Percentiles rank a stretch among this genome's conserved stretches.
Conservation (phyloP, 2,797 vertebrate genomes). For the Gadopsis marmoratus region DNA sequence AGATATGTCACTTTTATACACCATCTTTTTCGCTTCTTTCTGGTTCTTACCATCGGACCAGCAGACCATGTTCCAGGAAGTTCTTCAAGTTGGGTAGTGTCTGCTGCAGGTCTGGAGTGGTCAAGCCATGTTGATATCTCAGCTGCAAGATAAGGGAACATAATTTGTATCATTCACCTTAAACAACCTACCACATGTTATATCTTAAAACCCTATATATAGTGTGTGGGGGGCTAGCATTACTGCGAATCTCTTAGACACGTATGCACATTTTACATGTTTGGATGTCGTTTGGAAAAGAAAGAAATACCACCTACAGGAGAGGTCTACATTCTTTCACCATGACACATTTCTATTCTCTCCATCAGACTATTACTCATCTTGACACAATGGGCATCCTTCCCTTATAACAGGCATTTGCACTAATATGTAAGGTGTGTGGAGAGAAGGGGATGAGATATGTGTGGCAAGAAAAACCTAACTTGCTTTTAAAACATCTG, state of each 20-base stretch:
- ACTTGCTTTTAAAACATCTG: conserved; percentile 61
- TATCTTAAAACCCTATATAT: conserved; percentile 11
- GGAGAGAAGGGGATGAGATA: conserved; percentile 70
- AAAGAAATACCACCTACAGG: conserved; percentile 61
- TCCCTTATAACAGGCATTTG: conserved; percentile 73
- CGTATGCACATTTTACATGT: conserved; percentile 47
- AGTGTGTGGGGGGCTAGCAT: conserved; percentile 11
- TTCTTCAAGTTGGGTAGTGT: conserved; percentile 98
- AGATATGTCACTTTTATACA: not conserved
- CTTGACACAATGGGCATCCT: conserved; percentile 71
- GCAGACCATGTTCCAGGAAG: conserved; percentile 96
- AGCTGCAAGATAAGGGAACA: conserved; percentile 85
- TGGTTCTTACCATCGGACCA: conserved; percentile 94
- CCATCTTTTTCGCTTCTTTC: not conserved
- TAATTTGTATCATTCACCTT: conserved; percentile 54
- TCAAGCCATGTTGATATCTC: conserved; percentile 96
- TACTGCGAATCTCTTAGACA: conserved; percentile 18
- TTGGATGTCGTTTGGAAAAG: conserved; percentile 50
- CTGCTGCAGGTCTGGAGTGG: conserved; percentile 96
- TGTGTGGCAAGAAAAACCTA: conserved; percentile 61
- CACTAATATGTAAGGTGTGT: conserved; percentile 73
- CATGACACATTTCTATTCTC: conserved; percentile 65
- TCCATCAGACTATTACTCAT: conserved; percentile 71
- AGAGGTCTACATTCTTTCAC: conserved; percentile 69
- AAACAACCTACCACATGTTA: conserved; percentile 40